Percentiles rank a stretch among this genome's conserved stretches.
phyloP scores from a whole-genome alignment of 2,888 invertebrate genomes.

The Xylota sylvarum region DNA sequence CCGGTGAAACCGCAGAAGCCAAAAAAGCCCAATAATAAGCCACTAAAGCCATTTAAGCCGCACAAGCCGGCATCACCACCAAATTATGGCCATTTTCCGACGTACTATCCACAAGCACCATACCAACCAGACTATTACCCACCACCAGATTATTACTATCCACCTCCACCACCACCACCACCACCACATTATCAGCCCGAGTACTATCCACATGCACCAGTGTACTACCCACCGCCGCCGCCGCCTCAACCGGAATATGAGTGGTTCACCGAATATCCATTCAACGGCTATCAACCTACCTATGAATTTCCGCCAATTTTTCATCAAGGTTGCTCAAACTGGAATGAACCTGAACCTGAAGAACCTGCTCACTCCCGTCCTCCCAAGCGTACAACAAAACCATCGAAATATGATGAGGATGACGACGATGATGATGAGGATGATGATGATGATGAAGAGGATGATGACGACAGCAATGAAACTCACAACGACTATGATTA shows the following conservation, averaged over 20 bases:
- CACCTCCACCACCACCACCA: background rate
- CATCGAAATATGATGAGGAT: background rate
- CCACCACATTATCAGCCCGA: constrained; percentile 8
- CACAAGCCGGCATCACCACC: background rate
- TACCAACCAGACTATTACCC: constrained; percentile 35
- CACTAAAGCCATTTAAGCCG: background rate
- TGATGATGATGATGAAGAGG: constrained; percentile 6
- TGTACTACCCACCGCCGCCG: background rate
- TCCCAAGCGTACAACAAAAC: background rate
- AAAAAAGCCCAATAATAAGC: background rate
- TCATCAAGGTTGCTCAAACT: background rate
- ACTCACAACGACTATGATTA: background rate
- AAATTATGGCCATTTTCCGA: background rate
- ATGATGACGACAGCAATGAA: background rate
- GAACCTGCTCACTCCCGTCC: background rate
- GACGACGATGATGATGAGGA: background rate
- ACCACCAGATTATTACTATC: constrained; percentile 13
- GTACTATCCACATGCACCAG: background rate
- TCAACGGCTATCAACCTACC: background rate
- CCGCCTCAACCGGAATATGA: background rate
- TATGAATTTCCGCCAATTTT: background rate
- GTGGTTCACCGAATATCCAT: constrained; percentile 7
- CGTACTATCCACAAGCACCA: constrained; percentile 23
- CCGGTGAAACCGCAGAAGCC: constrained; percentile 27
- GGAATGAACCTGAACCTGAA: background rate